Evolutionary conservation across 2,113 vertebrate genomes (phyloP), one percentile per base, ranked within the genome.

Genomic region (Chaetura pelagica): DNA sequence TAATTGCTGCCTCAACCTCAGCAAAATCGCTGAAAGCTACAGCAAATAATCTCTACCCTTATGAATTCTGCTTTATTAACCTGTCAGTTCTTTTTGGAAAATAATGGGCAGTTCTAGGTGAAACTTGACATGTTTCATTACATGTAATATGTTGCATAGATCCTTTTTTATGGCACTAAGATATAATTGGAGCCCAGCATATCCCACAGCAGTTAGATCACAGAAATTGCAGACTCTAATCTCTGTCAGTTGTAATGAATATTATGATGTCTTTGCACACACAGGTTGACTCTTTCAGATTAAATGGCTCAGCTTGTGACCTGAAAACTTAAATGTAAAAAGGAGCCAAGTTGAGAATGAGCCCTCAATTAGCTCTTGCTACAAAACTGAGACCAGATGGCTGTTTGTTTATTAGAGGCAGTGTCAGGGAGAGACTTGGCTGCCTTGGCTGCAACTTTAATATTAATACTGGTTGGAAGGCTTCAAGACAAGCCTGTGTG

Each of bases 31-130:
- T 93, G 78, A 95, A 95, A 96, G 90, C 81, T 93, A 27, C 58
- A 89, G 91, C 61, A 92, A 96, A 88, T 96, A 94, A 96, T 95
- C 63, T 64, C 72, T 95, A 69, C 59, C 64, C 78, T 44, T 78
- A 93, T 15, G 84, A 91, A 95, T 95, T 93, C 93, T 75, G 57
- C 69, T 92, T 94, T 93, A 91, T 96, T 88, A 96, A 95, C 84
- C 75, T 93, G 84, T 92, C 96, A 94, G 63, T 52, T 94, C 61
- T 79, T 83, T 52, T 90, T 94, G n/a, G 86, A 95, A 90, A 92
- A 88, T 94, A 96, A 94, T 86, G 92, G 94, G 68, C 89, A 85
- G 76, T 88, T 93, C 52, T 55, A 89, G 94, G 92, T 93, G 62
- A 72, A 94, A 77, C 52, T 75, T 93, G 94, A 87, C 93, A 63